Conservation (phyloP, 1,140 invertebrate genomes). For the Drosophila teissieri region DNA sequence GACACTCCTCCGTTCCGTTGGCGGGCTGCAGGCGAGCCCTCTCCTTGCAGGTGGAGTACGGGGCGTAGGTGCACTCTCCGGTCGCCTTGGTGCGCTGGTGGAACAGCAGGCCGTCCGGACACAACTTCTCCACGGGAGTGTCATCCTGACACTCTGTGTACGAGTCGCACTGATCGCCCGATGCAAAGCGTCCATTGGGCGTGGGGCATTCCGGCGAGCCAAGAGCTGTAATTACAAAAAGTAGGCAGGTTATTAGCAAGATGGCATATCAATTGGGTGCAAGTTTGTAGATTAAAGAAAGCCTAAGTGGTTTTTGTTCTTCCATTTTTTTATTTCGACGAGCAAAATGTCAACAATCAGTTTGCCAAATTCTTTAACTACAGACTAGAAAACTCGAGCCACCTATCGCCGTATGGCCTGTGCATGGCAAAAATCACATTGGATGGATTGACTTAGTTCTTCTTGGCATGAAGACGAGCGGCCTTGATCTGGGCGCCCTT, state of each 20-base stretch:
- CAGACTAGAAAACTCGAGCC: constrained; percentile 81
- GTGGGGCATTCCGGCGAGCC: constrained; percentile 86
- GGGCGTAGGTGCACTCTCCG: constrained; percentile 92
- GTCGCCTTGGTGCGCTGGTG: constrained; percentile 90
- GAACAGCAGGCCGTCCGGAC: constrained; percentile 93
- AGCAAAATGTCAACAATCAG: constrained; percentile 57
- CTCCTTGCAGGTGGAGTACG: constrained; percentile 91
- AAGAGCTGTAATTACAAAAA: constrained; percentile 32
- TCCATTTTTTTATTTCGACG: constrained; percentile 46
- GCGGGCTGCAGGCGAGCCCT: constrained; percentile 87
- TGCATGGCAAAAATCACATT: constrained; percentile 2
- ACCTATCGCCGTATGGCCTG: constrained; percentile 34
- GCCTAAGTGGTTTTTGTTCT: constrained; percentile 1
- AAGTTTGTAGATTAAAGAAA: not conserved
- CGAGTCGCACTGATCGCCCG: constrained; percentile 90
- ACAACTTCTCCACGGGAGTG: constrained; percentile 89
- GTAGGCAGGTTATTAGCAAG: not conserved
- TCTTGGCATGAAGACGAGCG: constrained; percentile 58
- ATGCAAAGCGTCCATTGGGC: constrained; percentile 89
- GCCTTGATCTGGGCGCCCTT: constrained; percentile 76
- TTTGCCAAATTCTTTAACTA: constrained; percentile 68
- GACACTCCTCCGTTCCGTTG: constrained; percentile 90
- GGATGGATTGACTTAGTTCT: constrained; percentile 32
- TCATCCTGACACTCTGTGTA: constrained; percentile 88
- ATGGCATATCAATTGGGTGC: accelerated